phyloP scores from a whole-genome alignment of 1,140 invertebrate species.

The Sycophila sp. region DNA sequence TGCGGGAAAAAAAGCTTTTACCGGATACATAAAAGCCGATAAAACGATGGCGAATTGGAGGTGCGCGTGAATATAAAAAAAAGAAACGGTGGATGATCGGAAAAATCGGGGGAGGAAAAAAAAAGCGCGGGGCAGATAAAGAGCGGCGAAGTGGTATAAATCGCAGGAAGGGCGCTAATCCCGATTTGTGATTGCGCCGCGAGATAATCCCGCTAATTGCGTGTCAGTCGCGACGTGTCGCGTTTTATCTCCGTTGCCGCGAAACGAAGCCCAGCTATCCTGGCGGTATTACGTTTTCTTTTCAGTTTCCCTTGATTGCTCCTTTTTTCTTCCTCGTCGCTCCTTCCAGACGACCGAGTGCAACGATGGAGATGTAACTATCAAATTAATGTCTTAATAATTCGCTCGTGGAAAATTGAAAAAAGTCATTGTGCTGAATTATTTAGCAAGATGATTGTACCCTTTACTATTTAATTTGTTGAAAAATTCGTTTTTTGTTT shows the following conservation, averaged over 20 bases:
- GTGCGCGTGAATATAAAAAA: neutral
- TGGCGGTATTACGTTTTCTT: neutral
- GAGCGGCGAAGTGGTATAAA: neutral
- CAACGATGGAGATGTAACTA: too few species aligned
- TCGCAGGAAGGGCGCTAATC: conserved; percentile 4
- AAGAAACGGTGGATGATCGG: neutral
- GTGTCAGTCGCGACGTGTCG: neutral
- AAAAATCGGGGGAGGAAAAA: neutral
- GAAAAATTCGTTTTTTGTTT: too few species aligned
- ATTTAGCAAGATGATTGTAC: too few species aligned
- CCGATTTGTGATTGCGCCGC: conserved; percentile 1
- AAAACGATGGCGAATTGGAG: conserved; percentile 13
- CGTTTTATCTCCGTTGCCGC: conserved; percentile 3
- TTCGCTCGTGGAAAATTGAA: too few species aligned
- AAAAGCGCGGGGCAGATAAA: neutral
- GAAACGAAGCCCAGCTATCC: neutral
- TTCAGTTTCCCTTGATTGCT: too few species aligned
- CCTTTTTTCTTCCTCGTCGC: too few species aligned
- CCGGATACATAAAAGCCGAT: conserved; percentile 19
- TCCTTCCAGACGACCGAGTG: too few species aligned
- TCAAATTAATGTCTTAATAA: too few species aligned
- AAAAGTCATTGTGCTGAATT: too few species aligned
- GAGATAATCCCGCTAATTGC: conserved; percentile 29
- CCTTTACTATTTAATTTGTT: too few species aligned
- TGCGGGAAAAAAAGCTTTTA: conserved; percentile 13